Base-by-base conservation (phyloP, 2,888 invertebrate species). In the Trachelus troglodyta region DNA sequence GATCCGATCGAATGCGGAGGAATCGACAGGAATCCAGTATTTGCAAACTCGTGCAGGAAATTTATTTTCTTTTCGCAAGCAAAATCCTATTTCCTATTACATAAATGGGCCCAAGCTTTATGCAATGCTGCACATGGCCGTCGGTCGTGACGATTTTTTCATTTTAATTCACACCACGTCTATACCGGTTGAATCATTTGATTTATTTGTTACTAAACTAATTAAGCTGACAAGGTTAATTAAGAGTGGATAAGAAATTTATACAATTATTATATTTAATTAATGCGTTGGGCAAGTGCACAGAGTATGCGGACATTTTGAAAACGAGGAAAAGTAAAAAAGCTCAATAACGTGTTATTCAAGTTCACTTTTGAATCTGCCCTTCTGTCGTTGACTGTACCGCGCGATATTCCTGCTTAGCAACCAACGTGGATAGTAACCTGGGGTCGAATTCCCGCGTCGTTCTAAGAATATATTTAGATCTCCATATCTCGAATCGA, bases 401-500 rank as follows among this genome's bases (percentile, higher is more conserved):
- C 56, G 23, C 71, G 3, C 30, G 33, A 71, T 71, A 71, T 11
- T 71, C 33, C 71, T 34, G 71, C 71, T 34, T 71, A 34, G 71
- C 71, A 71, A 71, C 71, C 71, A 34, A 34, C 71, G 71, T 34
- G 31, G 31, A 71, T 34, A 34, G 71, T 71, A 71, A 71, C 71
- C 31, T 71, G 71, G 71, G 71, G 71, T 71, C 71, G 71, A 71
- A 71, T 71, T 71, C 71, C 35, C 71, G 23, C 71, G 30, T 15
- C 31, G 71, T 33, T 71, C 71, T 34, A 34, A 71, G 30, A 71
- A 31, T 34, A 71, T 31, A 71, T 34, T 31, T 33, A 71, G 71
- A 71, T 71, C 71, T 56, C 23, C 56, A 56, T 23, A 56, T 56
- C 56, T 56, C 56, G 56, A 56, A 56, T 56, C 56, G 56, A 56